These are phyloP conservation scores for Candoia aspera DNA, from an alignment of 2,113 vertebrate genomes.

Conservation along the genomic window DNA sequence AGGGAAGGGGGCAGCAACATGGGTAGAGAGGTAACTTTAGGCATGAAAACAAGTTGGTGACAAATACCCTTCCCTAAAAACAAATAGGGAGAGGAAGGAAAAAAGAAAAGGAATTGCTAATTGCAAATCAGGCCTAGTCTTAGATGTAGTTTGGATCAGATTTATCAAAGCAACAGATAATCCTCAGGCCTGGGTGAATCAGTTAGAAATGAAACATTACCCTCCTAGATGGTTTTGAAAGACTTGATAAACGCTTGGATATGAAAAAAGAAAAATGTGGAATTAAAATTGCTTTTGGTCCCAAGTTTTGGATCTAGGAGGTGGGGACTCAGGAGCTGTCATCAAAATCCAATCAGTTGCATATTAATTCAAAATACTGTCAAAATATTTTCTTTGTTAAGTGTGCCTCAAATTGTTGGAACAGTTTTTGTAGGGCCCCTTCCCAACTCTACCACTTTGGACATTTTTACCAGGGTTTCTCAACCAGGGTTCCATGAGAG, in stretches of 20 bases:
- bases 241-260: background rate
- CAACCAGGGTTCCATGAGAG: too few relatives aligned
- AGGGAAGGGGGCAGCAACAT: background rate
- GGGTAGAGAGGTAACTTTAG: background rate
- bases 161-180: background rate
- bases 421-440: background rate
- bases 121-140: background rate
- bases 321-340: background rate
- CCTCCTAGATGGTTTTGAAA: background rate
- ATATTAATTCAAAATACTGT: background rate
- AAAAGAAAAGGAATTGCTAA: background rate
- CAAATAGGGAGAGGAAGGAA: background rate
- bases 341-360: background rate
- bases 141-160: background rate
- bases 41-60: background rate
- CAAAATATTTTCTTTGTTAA: background rate
- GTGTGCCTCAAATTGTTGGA: background rate
- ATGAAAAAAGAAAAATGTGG: background rate
- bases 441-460: background rate
- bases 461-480: background rate
- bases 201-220: background rate
- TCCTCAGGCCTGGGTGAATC: background rate
- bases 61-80: background rate
- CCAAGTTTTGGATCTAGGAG: background rate
- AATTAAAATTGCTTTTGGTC: background rate